Conservation (phyloP, 64 coral and sea anemone species). For the Platygyra sinensis region DNA sequence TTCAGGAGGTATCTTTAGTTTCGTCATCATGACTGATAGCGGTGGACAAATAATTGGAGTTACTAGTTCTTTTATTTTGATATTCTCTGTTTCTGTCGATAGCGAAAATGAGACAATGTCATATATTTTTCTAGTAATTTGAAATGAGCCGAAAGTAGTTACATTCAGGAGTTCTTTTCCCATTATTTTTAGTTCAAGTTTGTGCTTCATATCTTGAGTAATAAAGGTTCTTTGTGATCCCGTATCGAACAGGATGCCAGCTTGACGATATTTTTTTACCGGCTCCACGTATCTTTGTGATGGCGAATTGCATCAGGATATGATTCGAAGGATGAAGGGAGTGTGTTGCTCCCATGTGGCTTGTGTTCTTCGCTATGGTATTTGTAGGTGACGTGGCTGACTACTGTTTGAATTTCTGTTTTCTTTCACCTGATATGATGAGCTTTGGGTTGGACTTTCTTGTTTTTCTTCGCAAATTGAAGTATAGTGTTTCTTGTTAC, state of each 20-base stretch:
- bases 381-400: not conserved
- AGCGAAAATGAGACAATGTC: slow-evolving; percentile 43
- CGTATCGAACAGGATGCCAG: too few relatives aligned
- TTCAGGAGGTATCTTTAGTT: not conserved
- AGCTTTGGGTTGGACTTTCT: slow-evolving; percentile 22
- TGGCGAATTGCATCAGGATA: too few relatives aligned
- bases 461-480: slow-evolving; percentile 50
- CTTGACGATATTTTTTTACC: too few relatives aligned
- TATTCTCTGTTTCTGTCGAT: slow-evolving; percentile 7
- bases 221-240: too few relatives aligned
- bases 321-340: not conserved
- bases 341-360: slow-evolving; percentile 41
- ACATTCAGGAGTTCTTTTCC: slow-evolving; percentile 49
- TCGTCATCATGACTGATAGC: slow-evolving; percentile 11
- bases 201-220: too few relatives aligned
- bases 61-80: slow-evolving; percentile 46
- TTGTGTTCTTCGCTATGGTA: slow-evolving; percentile 6
- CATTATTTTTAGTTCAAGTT: slow-evolving; percentile 33
- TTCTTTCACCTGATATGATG: slow-evolving; percentile 1
- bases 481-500: slow-evolving; percentile 65
- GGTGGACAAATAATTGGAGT: too few relatives aligned
- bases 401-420: too few relatives aligned
- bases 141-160: slow-evolving; percentile 39
- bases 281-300: too few relatives aligned
- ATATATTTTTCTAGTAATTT: slow-evolving; percentile 5